A percentile compares a stretch with the other conserved stretches of the same genome.
Evolutionary conservation across 2,797 vertebrate species (phyloP).

Genomic region (Gadopsis bispinosus): DNA sequence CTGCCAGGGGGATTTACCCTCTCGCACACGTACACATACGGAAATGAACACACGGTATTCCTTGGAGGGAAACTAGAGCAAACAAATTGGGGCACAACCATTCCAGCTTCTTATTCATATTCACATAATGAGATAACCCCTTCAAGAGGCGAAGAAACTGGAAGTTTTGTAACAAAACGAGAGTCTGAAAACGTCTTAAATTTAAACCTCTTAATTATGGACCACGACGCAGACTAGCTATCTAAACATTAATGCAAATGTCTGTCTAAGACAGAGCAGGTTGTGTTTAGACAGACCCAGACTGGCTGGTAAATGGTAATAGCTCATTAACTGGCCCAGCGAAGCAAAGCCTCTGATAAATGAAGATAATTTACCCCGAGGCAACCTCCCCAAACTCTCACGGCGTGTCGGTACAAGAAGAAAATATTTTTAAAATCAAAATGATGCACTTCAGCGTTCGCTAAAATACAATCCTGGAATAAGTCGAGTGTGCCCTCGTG

Average conservation of each 20-base stretch:
- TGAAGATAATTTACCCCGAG: neutral
- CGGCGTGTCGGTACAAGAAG: slow-evolving; percentile 1
- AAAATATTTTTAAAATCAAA: neutral
- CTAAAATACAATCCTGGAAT: slow-evolving; percentile 19
- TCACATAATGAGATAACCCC: slow-evolving; percentile 41
- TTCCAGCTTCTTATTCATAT: slow-evolving; percentile 54
- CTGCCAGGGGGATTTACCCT: slow-evolving; percentile 26
- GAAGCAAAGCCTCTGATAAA: slow-evolving; percentile 34
- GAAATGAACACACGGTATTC: slow-evolving; percentile 5
- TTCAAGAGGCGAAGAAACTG: slow-evolving; percentile 10
- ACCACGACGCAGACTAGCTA: slow-evolving; percentile 4
- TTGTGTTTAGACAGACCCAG: slow-evolving; percentile 16
- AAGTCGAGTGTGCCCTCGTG: slow-evolving; percentile 1
- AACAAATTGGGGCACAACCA: slow-evolving; percentile 28
- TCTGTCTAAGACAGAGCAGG: neutral
- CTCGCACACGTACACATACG: neutral
- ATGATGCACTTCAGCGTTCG: neutral
- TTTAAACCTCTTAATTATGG: slow-evolving; percentile 37
- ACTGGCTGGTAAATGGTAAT: slow-evolving; percentile 12
- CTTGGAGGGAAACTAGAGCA: slow-evolving; percentile 20
- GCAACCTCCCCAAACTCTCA: neutral
- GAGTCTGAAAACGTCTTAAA: slow-evolving; percentile 14
- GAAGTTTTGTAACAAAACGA: slow-evolving; percentile 32
- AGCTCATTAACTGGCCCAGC: slow-evolving; percentile 33
- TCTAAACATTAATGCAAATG: slow-evolving; percentile 38